Evolutionary conservation across 2,888 invertebrate species (phyloP), one percentile per base, ranked within the genome.

Genomic region (Caenorhabditis sp.): DNA sequence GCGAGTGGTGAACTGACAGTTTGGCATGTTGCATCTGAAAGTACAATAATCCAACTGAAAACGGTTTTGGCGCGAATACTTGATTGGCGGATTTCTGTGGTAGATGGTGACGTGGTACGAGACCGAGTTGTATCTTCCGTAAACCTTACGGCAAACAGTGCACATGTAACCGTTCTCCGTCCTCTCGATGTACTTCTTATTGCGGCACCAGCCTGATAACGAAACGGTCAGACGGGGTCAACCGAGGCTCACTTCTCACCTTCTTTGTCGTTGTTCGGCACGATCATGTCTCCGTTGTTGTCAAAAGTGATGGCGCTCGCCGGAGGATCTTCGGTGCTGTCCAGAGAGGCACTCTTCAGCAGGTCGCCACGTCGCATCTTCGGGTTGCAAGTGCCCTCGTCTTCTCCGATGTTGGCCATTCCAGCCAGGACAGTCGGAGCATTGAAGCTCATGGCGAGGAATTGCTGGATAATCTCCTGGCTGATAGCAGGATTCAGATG

Each of bases 91-190:
- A 62, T 89, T 89, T 24, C 89, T 85, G 74, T 89, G 89, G 79
- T 89, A 89, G 75, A 89, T 89, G 65, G 89, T 89, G 48, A 89
- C 89, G 74, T 89, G 89, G 70, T 89, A 89, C 24, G 84, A 85
- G n/a, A 88, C 88, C 8, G 86, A 87, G 74, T 89, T 89, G 84
- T 89, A 89, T 26, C 88, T 77, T 9, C 82, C 80, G 78, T 87
- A 88, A 35, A 87, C 83, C 78, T 89, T 89, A 61, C 81, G 78
- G 75, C 89, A 89, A 9, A 89, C 84, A 30, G 83, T 85, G 56
- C 89, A 89, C 84, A 83, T 86, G 74, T 78, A 87, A 30, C 84
- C 84, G 45, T 65, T 78, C 58, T 80, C 79, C 13, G 85, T 84
- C 68, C 81, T 82, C 72, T 87, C 82, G 66, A 89, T 89, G 79